Evolutionary conservation across 2,113 vertebrate species (phyloP).

Genomic region (Proterorhinus semilunaris): DNA sequence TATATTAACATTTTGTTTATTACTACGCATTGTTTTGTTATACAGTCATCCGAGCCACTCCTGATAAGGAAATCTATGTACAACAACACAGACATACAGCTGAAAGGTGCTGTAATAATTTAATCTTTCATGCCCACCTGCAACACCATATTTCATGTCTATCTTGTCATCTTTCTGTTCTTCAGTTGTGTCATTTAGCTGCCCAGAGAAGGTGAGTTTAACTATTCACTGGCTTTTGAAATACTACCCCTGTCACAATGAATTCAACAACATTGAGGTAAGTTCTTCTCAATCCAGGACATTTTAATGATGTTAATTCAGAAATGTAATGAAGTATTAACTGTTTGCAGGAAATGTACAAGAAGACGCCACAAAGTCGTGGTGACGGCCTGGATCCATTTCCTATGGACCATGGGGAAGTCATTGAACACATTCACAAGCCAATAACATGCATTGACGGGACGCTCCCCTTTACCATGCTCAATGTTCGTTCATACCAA

Average conservation of each 20-base stretch:
- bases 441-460: conserved; percentile 66
- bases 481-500: conserved; percentile 69
- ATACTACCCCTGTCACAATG: conserved; percentile 83
- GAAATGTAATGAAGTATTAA: conserved; percentile 4
- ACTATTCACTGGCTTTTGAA: conserved; percentile 82
- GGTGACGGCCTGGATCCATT: conserved; percentile 69
- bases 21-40: background rate
- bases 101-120: conserved; percentile 76
- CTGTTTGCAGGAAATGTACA: conserved; percentile 76
- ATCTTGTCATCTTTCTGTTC: conserved; percentile 7
- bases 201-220: conserved; percentile 73
- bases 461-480: conserved; percentile 68
- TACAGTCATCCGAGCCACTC: conserved; percentile 79
- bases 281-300: conserved; percentile 48
- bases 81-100: conserved; percentile 79
- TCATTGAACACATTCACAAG: conserved; percentile 72
- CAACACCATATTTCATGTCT: background rate
- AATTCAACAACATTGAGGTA: conserved; percentile 82
- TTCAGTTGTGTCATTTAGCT: conserved; percentile 76
- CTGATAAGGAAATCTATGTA: conserved; percentile 85
- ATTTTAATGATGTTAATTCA: background rate
- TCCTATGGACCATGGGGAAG: conserved; percentile 70
- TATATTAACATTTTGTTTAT: no score
- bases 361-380: conserved; percentile 53
- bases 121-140: background rate